phyloP scores from a whole-genome alignment of 2,113 vertebrate genomes.

The Gambusia holbrooki region DNA sequence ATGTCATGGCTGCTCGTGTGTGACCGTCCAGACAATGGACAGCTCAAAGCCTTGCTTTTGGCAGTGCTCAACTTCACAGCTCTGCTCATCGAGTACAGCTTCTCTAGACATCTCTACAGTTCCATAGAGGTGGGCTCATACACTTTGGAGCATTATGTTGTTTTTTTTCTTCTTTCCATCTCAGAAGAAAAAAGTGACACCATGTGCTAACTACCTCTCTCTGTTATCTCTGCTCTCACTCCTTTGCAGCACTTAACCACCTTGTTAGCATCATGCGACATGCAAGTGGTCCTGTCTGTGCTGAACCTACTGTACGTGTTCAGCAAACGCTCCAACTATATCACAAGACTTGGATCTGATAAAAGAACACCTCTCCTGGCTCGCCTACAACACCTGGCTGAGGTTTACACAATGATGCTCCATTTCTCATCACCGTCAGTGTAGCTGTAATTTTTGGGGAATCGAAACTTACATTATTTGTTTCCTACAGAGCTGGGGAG shows the following conservation, averaged over 20 bases:
- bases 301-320: constrained; percentile 98
- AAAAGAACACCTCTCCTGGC: constrained; percentile 92
- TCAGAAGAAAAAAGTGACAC: not conserved
- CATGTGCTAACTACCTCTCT: constrained; percentile 11
- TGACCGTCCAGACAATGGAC: constrained; percentile 89
- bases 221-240: constrained; percentile 12
- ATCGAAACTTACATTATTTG: constrained; percentile 36
- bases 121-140: constrained; percentile 89
- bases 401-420: constrained; percentile 77
- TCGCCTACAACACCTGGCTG: constrained; percentile 93
- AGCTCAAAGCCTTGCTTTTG: constrained; percentile 92
- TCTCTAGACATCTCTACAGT: constrained; percentile 96
- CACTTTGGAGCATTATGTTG: not conserved
- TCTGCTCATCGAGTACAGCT: constrained; percentile 96
- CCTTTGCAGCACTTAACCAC: constrained; percentile 90
- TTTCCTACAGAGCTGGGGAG: constrained; percentile 91
- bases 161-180: not conserved
- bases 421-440: constrained; percentile 34
- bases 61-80: constrained; percentile 97
- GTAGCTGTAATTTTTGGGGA: constrained; percentile 28
- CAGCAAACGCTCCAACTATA: constrained; percentile 97
- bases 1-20: constrained; percentile 97
- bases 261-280: constrained; percentile 94
- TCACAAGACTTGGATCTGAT: constrained; percentile 93
- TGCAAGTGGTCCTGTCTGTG: constrained; percentile 97